Evolutionary conservation across 2,113 vertebrate species (phyloP), one percentile per base, ranked within the genome.

Genomic region (Eulacestoma nigropectus): DNA sequence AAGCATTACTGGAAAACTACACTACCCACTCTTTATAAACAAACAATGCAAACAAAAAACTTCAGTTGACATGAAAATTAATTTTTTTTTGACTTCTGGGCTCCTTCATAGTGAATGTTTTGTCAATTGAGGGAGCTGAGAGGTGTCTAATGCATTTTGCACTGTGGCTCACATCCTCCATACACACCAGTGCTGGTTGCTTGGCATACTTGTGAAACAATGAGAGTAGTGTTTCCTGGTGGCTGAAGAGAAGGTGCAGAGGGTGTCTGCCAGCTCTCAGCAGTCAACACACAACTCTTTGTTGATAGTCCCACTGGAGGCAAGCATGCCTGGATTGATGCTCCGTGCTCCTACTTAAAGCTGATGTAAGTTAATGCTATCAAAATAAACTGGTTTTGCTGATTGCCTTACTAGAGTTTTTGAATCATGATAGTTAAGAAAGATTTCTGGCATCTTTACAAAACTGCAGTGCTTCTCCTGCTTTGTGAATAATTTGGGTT

Each of bases 271-370:
- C 93, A 95, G 79, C 87, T 94, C 82, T 0, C 23, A 70, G 55
- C 78, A 70, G 75, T 50, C 94, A 95, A 91, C 93, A 96, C 90
- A 88, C 68, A 69, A 13, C 74, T 90, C 94, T 94, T 95, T 95
- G 91, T 96, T 97, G 84, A 32, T 57, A 87, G 79, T 82, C 84
- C 70, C 37, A 25, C 68, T 92, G 87, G 82, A 81, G 39, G 60
- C 60, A 64, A 70, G 69, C 56, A 15, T 13, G 56, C 77, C 44
- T 4, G 5, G n/a, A 20, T 35, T 72, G 65, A 79, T 76, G 84
- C 56, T 87, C 44, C 10, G 4, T 57, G 76, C 76, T 87, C 20
- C 7, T 83, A 7, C 60, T 91, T 82, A 64, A 79, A 55, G 30
- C 74, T 91, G 49, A 44, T 68, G 33, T 60, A 46, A 17, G 1